These are phyloP conservation scores for Anhinga anhinga DNA, from an alignment of 2,113 vertebrate species.

Conservation along the genomic window DNA sequence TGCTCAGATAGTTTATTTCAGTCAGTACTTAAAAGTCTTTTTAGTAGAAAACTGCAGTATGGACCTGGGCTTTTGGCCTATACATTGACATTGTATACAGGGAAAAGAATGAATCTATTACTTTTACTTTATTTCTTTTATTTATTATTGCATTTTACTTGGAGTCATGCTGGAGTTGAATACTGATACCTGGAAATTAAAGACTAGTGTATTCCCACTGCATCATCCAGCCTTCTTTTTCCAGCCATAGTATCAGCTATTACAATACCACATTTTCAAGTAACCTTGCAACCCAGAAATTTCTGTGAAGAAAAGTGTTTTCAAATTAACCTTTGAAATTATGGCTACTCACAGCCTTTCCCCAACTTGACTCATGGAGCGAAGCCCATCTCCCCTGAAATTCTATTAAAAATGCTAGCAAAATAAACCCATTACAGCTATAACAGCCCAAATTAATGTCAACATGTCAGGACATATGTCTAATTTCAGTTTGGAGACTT, in stretches of 20 bases:
- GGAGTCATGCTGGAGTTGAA: not conserved
- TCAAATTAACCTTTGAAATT: constrained; percentile 67
- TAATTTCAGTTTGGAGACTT: constrained; percentile 63
- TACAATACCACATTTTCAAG: not conserved
- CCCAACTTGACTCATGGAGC: not conserved
- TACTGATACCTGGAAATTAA: not conserved
- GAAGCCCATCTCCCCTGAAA: constrained; percentile 36
- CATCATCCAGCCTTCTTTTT: not conserved
- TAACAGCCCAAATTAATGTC: constrained; percentile 67
- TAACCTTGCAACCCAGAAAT: not conserved
- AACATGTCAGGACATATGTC: constrained; percentile 61
- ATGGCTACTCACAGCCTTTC: not conserved
- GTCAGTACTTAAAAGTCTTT: not conserved
- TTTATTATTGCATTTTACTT: not conserved
- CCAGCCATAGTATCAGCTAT: not conserved
- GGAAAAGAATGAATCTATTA: not conserved
- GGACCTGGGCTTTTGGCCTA: not conserved
- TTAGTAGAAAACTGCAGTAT: not conserved
- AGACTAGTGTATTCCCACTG: not conserved
- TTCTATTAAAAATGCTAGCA: constrained; percentile 51
- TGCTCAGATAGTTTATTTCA: not conserved
- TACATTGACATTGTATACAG: too few species aligned
- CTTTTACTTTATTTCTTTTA: not conserved
- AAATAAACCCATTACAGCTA: constrained; percentile 58
- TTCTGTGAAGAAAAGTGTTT: constrained; percentile 18